phyloP scores from a whole-genome alignment of 2,888 invertebrate species.

The Cataglyphis rosenhaueri region DNA sequence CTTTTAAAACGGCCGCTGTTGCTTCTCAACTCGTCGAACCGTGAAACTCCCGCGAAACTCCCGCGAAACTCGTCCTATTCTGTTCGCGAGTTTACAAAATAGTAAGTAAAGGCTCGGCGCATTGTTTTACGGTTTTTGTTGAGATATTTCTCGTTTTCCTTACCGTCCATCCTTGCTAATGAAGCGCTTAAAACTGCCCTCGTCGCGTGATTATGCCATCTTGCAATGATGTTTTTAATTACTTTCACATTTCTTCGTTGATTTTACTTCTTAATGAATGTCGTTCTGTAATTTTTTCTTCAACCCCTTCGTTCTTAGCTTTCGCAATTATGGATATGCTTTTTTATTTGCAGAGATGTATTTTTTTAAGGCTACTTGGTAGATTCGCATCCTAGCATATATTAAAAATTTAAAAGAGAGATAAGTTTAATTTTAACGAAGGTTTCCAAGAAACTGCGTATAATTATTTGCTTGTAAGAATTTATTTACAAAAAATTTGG shows the following conservation, averaged over 20 bases:
- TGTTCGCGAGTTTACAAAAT: slow-evolving; percentile 46
- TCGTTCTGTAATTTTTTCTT: slow-evolving; percentile 1
- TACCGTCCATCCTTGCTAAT: slow-evolving; percentile 38
- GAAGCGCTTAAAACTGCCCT: slow-evolving; percentile 36
- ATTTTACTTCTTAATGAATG: slow-evolving; percentile 27
- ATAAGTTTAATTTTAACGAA: slow-evolving; percentile 1
- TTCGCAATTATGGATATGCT: neutral
- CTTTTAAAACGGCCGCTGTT: slow-evolving; percentile 51
- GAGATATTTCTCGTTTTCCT: slow-evolving; percentile 29
- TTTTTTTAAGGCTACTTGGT: slow-evolving; percentile 15
- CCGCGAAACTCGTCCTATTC: slow-evolving; percentile 34
- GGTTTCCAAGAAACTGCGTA: neutral
- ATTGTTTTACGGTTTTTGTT: slow-evolving; percentile 37
- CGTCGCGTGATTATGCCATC: slow-evolving; percentile 27
- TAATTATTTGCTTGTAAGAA: neutral
- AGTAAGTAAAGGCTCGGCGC: slow-evolving; percentile 42
- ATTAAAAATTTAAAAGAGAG: neutral
- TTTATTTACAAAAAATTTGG: neutral
- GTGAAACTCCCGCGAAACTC: slow-evolving; percentile 45
- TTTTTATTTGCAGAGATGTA: neutral
- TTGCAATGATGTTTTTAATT: slow-evolving; percentile 42
- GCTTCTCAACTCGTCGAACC: slow-evolving; percentile 52
- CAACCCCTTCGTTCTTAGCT: slow-evolving; percentile 1
- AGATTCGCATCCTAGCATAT: neutral
- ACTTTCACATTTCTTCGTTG: slow-evolving; percentile 38